Percentiles rank a stretch among this genome's conserved stretches.
These are phyloP conservation scores for Resseliella maxima DNA, from an alignment of 2,888 invertebrate species.

Conservation along the genomic window DNA sequence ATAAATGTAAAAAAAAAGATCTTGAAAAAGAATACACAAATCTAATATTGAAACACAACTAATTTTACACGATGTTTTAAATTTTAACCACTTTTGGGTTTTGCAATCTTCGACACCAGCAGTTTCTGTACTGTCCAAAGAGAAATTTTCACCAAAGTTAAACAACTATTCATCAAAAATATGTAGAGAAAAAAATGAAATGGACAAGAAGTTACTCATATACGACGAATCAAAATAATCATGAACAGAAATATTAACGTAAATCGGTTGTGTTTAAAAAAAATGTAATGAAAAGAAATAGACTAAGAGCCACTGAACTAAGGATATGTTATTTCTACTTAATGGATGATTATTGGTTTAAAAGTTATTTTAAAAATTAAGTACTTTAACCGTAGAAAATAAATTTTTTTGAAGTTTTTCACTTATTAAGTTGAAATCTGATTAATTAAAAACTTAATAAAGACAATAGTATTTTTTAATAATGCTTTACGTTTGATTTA, in stretches of 20 bases:
- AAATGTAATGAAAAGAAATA: background rate
- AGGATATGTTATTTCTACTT: no score
- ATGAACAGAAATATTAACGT: conserved; percentile 48
- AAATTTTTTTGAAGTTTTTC: no score
- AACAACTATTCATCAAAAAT: background rate
- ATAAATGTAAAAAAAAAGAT: background rate
- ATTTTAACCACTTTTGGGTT: background rate
- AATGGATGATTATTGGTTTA: no score
- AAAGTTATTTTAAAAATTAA: no score
- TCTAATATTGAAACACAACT: background rate
- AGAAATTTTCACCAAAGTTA: background rate
- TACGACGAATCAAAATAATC: conserved; percentile 45
- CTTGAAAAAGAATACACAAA: background rate
- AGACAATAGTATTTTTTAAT: no score
- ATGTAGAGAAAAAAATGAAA: background rate
- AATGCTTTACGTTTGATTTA: no score
- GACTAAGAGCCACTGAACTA: no score
- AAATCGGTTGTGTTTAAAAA: conserved; percentile 37
- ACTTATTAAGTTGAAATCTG: no score
- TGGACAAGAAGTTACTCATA: background rate
- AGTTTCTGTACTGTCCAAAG: background rate
- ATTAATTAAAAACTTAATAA: no score
- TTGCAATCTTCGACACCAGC: no score
- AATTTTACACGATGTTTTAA: background rate
- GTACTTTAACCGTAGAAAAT: no score